Base-by-base conservation (phyloP, 2,797 vertebrate genomes). In the Delichon dasypus region DNA sequence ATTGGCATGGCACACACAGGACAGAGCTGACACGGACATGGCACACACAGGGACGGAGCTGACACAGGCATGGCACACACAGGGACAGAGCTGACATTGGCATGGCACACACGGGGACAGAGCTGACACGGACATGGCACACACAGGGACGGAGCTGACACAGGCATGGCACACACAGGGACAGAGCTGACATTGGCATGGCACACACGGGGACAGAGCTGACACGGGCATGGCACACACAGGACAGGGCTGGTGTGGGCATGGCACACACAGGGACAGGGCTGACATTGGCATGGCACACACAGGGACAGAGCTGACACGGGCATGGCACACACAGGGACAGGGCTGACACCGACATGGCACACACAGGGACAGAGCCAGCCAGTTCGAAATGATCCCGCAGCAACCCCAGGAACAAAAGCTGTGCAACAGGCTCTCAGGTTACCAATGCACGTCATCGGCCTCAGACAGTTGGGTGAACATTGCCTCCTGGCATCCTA, bases 11-110 rank as follows among this genome's bases (percentile, higher is more conserved):
- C 58, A n/a, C n/a, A n/a, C n/a, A n/a, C n/a, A n/a, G n/a, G n/a
- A n/a, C n/a, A n/a, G n/a, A n/a, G 64, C 36, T 5, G 0, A 14
- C 4, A 13, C 22, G 2, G 7, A 48, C 65, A 38, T 9, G 30
- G 77, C 57, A 21, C 55, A 42, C 50, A 40, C 3, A 9, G 30
- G 40, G 29, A 45, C 64, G 21, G 58, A 79, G 58, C 36, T 4
- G 0, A 10, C 5, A 9, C 13, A 13, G 40, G 40, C 13, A 40
- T 40, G 40, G 75, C 58, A n/a, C n/a, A n/a, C n/a, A n/a, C n/a
- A n/a, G n/a, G n/a, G n/a, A n/a, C n/a, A n/a, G n/a, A n/a, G n/a
- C n/a, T n/a, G n/a, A n/a, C n/a, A n/a, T n/a, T n/a, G n/a, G n/a
- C n/a, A n/a, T n/a, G n/a, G n/a, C n/a, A n/a, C n/a, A n/a, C n/a